Evolutionary conservation across 2,888 invertebrate genomes (phyloP), one percentile per base, ranked within the genome.

Genomic region (Auanema sp.): DNA sequence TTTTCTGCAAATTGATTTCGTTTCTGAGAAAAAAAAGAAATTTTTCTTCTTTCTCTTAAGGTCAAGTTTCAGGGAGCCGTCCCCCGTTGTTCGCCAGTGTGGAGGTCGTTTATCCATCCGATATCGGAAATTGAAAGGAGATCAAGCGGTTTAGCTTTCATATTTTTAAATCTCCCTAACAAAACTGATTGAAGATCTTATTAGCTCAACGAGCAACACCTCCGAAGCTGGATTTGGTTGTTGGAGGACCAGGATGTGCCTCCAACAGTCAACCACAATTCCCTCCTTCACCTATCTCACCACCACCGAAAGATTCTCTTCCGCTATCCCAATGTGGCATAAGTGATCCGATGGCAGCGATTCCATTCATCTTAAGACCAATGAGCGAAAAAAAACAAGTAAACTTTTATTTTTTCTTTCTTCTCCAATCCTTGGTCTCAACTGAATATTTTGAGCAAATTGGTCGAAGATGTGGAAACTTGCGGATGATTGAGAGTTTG

Each of bases 91-190:
- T 23, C 55, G 61, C 12, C 43, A 54, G 14, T 24, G 44, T 23
- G 61, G 61, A 8, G 61, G 61, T 4, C 24, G 61, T 25, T 50
- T 61, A 51, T 61, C 61, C 23, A 61, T 61, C 47, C 47, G 16
- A 21, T 47, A 16, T 47, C 16, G 47, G 4, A 47, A 21, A 47
- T 47, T 21, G 21, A 47, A 47, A 16, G 16, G 21, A 47, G 21
- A 47, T 21, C 21, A 18, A 47, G 16, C 47, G 47, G 47, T 21
- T 5, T 18, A 16, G 16, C 47, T 5, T 47, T 18, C 16, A 47
- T 47, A 10, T 47, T 47, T 5, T 10, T 47, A 3, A 47, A 5
- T 47, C 10, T 10, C 10, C 47, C 3, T 18, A 47, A 5, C 10
- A 47, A 47, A 18, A 47, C 10, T 18, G 47, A 16, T 18, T 18